Percentiles rank a stretch among this genome's conserved stretches.
Evolutionary conservation across 2,113 vertebrate species (phyloP).

Genomic region (Erythrocercus mccallii): DNA sequence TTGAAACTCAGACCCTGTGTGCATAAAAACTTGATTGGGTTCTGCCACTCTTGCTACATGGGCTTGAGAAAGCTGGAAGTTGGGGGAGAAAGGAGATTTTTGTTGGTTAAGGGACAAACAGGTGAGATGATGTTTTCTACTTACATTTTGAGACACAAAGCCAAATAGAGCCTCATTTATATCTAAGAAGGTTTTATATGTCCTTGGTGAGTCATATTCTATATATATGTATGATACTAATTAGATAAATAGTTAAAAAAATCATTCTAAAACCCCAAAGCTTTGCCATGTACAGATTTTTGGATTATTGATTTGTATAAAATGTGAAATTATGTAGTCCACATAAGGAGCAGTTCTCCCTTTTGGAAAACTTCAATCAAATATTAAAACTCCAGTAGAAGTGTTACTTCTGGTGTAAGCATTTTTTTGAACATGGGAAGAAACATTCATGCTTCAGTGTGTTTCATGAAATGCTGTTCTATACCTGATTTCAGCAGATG

Average conservation of each 20-base stretch:
- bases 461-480: background rate
- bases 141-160: background rate
- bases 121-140: background rate
- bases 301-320: background rate
- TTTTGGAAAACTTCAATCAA: background rate
- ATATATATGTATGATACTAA: background rate
- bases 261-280: background rate
- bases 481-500: conserved; percentile 32
- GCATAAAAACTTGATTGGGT: background rate
- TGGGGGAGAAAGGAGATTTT: background rate
- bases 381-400: background rate
- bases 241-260: background rate
- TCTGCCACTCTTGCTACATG: background rate
- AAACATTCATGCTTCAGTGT: background rate
- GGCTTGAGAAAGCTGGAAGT: background rate
- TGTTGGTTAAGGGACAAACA: background rate
- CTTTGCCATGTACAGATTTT: background rate
- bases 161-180: background rate
- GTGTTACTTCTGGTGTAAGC: background rate
- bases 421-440: background rate
- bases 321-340: background rate
- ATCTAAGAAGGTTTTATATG: background rate
- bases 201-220: background rate
- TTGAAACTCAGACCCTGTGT: background rate
- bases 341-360: background rate